Evolutionary conservation across 2,113 vertebrate genomes (phyloP).

Genomic region (Tricholaema leucomelas): DNA sequence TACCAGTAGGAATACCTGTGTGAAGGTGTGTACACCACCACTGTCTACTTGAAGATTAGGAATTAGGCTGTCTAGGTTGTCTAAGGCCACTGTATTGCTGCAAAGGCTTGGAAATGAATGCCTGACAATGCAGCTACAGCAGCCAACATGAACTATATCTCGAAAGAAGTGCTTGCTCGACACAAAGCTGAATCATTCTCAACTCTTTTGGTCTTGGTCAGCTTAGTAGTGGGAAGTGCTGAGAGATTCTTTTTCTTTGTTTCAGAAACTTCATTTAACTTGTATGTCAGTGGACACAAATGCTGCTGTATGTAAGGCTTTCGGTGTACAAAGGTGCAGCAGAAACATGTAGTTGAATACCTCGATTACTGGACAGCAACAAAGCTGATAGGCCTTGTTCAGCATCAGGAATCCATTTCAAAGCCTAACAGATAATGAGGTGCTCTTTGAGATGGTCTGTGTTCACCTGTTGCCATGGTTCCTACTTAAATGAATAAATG

Average conservation of each 20-base stretch:
- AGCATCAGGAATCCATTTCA: neutral
- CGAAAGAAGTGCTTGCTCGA: neutral
- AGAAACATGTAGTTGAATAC: neutral
- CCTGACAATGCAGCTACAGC: neutral
- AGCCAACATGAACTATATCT: neutral
- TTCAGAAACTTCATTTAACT: neutral
- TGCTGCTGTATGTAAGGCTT: neutral
- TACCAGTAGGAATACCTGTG: neutral
- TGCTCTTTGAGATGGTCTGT: neutral
- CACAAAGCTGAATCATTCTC: neutral
- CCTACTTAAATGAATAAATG: neutral
- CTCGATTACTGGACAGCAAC: neutral
- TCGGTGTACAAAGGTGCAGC: neutral
- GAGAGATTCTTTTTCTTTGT: neutral
- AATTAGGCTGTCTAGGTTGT: neutral
- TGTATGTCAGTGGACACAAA: neutral
- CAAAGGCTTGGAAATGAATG: neutral
- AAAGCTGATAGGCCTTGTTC: neutral
- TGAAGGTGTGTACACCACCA: neutral
- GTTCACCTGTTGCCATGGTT: neutral
- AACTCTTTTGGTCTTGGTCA: neutral
- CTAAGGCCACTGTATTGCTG: neutral
- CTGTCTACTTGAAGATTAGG: neutral
- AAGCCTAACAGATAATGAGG: neutral
- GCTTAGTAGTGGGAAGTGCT: neutral